Conservation (phyloP, 1,140 invertebrate species). For the Brachionus rotundiformis region DNA sequence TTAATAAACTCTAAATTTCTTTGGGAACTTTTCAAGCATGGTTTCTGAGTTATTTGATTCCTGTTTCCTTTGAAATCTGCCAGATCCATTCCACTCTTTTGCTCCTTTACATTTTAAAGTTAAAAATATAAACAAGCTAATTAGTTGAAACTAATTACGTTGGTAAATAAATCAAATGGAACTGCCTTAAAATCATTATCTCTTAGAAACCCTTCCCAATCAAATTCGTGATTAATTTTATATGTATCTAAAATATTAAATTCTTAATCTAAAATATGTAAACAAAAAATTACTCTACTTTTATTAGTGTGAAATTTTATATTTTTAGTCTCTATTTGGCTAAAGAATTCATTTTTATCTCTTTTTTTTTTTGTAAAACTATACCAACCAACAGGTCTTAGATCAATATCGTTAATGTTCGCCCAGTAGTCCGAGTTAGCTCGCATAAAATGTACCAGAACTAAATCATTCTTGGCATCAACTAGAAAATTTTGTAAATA, state of each 20-base stretch:
- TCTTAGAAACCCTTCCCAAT: neutral
- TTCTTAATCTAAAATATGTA: neutral
- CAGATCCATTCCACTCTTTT: neutral
- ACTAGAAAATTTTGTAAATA: neutral
- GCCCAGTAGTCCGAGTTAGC: neutral
- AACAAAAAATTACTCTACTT: neutral
- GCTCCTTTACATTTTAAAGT: neutral
- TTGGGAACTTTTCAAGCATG: neutral
- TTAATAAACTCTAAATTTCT: neutral
- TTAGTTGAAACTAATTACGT: neutral
- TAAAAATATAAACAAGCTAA: neutral
- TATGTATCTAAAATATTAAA: neutral
- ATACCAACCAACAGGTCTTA: constrained; percentile 3
- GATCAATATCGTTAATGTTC: neutral
- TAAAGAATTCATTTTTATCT: neutral
- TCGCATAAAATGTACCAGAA: neutral
- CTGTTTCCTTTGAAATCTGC: neutral
- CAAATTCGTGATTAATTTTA: neutral
- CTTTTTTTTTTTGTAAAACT: neutral
- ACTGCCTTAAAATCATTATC: neutral
- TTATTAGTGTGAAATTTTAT: neutral
- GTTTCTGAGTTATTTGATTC: neutral
- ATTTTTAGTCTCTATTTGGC: neutral
- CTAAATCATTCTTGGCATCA: neutral
- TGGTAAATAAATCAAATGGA: neutral